Base-by-base conservation (phyloP, 2,888 invertebrate genomes). In the Microctonus brassicae region DNA sequence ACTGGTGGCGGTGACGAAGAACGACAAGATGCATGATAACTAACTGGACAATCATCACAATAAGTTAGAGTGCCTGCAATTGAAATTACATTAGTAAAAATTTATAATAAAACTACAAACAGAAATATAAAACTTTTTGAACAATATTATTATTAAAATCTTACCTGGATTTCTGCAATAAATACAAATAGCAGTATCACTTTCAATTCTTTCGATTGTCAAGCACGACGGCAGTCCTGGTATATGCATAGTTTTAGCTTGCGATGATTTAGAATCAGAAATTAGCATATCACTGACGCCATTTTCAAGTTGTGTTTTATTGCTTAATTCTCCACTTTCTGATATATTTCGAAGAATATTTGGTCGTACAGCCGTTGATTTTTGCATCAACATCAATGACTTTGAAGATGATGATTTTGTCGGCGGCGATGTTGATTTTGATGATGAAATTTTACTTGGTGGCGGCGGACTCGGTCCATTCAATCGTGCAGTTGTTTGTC, bases 1-100 rank as follows among this genome's bases (percentile, higher is more conserved):
- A 88, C 86, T 1, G 89, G 86, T 58, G 88, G 85, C 9, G 90
- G 83, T 7, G 89, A 88, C 61, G 88, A 82, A 73, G 89, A 88
- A 78, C 90, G 90, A 77, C 90, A 90, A 64, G 88, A 88, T 10
- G 90, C 83, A 77, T 90, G 90, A 80, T 89, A 90, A 73, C 88
- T 88, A 68, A 88, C 87, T 67, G 87, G 81, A 79, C 90, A 90
- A 73, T 84, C 86, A 75, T 90, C 90, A 76, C 90, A 90, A n/a
- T 87, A 81, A 24, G 88, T 82, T 72, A 90, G 79, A 26, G 85
- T 85, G 73, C 89, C 90, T 89, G 76, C 53, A 79, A 80, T 24
- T 70, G 75, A 72, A 26, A 20, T 11, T 39, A 55, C n/a, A 55
- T 57, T 29, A 5, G 3, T 29, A 29, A 20, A 2, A 34, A 34